Evolutionary conservation across 2,888 invertebrate genomes (phyloP).

Genomic region (Beris morrisii): DNA sequence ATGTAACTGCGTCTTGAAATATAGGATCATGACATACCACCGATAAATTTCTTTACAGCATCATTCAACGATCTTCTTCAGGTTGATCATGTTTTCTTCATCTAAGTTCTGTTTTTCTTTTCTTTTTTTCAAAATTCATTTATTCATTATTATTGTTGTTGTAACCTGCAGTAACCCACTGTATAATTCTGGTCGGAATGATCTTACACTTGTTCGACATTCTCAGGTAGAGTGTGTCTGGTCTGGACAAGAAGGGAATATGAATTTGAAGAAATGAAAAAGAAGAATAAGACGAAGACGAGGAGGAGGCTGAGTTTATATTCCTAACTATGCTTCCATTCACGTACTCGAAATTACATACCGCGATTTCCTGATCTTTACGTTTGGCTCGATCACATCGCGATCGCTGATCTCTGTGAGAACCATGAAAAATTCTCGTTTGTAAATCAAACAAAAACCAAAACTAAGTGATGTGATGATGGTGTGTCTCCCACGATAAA

Average conservation of each 20-base stretch:
- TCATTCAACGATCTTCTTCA: slow-evolving; percentile 11
- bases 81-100: slow-evolving; percentile 1
- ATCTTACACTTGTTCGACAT: slow-evolving; percentile 12
- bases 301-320: slow-evolving; percentile 8
- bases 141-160: slow-evolving; percentile 1
- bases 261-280: background rate
- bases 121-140: slow-evolving; percentile 1
- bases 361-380: no score
- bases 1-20: slow-evolving; percentile 10
- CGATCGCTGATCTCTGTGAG: slow-evolving; percentile 31
- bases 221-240: background rate
- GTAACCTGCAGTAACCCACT: slow-evolving; percentile 2
- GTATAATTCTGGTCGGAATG: slow-evolving; percentile 6
- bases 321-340: slow-evolving; percentile 20
- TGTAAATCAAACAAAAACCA: slow-evolving; percentile 31
- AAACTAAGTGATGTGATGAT: slow-evolving; percentile 3
- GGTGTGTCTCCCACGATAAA: slow-evolving; percentile 37
- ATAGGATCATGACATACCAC: slow-evolving; percentile 14
- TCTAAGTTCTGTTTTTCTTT: background rate
- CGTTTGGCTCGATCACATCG: no score
- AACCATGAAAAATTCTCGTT: slow-evolving; percentile 37
- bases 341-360: slow-evolving; percentile 16
- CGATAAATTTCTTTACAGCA: slow-evolving; percentile 9
- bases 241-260: background rate
- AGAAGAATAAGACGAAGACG: slow-evolving; percentile 2